Percentiles rank a stretch among this genome's conserved stretches.
Evolutionary conservation across 2,797 vertebrate genomes (phyloP).

Genomic region (Picus viridis): DNA sequence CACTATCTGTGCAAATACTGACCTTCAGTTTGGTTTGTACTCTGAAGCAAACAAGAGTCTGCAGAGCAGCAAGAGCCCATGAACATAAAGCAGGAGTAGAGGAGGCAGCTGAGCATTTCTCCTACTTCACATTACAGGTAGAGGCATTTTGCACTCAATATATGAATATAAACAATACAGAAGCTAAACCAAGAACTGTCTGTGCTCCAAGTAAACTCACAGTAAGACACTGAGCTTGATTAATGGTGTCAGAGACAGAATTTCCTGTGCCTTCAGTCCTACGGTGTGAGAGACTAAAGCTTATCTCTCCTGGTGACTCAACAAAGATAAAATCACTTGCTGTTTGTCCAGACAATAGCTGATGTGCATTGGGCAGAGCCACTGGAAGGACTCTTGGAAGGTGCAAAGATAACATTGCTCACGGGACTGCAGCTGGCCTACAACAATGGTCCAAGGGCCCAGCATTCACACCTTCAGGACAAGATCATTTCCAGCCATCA

Average conservation of each 20-base stretch:
- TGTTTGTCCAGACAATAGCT: too few species aligned
- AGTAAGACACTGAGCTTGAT: background rate
- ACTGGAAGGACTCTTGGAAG: too few species aligned
- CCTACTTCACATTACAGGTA: background rate
- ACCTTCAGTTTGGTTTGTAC: background rate
- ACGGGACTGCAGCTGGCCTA: too few species aligned
- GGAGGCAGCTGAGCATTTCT: background rate
- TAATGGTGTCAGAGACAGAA: background rate
- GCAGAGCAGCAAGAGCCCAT: background rate
- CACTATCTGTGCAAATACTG: background rate
- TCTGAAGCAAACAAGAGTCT: background rate
- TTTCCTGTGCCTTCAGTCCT: background rate
- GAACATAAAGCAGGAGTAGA: background rate
- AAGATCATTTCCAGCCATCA: too few species aligned
- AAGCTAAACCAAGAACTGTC: background rate
- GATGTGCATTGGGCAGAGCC: too few species aligned
- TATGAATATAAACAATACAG: background rate
- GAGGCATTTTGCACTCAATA: background rate
- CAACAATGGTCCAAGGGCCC: too few species aligned
- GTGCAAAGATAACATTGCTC: too few species aligned
- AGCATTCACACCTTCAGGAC: too few species aligned
- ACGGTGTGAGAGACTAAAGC: too few species aligned
- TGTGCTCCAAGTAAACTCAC: background rate
- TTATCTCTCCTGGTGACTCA: too few species aligned
- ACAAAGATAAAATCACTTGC: too few species aligned